Base-by-base conservation (phyloP, 2,797 vertebrate genomes). In the Acanthis flammea region DNA sequence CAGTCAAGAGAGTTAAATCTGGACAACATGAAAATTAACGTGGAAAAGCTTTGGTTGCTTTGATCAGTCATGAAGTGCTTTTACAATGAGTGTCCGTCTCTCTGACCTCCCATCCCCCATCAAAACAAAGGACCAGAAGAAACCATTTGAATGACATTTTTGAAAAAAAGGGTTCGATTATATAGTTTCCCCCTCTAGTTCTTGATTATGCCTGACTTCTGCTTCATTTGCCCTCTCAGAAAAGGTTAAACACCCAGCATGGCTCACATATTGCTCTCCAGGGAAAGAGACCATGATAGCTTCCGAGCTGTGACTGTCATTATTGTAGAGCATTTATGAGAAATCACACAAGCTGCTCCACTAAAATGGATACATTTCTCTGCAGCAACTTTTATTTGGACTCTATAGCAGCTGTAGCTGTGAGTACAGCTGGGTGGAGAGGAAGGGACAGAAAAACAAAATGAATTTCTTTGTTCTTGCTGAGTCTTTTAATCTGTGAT, bases 321-420 rank as follows among this genome's bases (percentile, higher is more conserved):
- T 92, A 92, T 48, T 92, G 86, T 55, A 92, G 91, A 96, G 94
- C 86, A 44, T 79, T 93, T 95, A 94, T 42, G 80, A 96, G 96
- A 96, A 95, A 92, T 92, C 65, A 70, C 57, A 85, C 15, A 31
- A 96, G 78, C 61, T 77, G 12, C 54, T 91, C 66, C 37, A 35
- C n/a, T 76, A 71, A 93, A 92, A 86, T 53, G n/a, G 61, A 73
- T 90, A 30, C 74, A 87, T 94, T 86, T 95, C 53, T 94, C 91
- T 91, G 75, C 44, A 80, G n/a, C 28, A 62, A 24, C 31, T 60
- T 90, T 90, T 88, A 81, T 67, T 18, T 45, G 67, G 61, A 50
- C 92, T 86, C 73, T 67, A 66, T 48, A 92, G 39, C 61, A 87
- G 66, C 88, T 88, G 51, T 62, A 54, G 58, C 41, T 85, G 37